Evolutionary conservation across 2,888 invertebrate genomes (phyloP).

Genomic region (Eupithecia exiguata): DNA sequence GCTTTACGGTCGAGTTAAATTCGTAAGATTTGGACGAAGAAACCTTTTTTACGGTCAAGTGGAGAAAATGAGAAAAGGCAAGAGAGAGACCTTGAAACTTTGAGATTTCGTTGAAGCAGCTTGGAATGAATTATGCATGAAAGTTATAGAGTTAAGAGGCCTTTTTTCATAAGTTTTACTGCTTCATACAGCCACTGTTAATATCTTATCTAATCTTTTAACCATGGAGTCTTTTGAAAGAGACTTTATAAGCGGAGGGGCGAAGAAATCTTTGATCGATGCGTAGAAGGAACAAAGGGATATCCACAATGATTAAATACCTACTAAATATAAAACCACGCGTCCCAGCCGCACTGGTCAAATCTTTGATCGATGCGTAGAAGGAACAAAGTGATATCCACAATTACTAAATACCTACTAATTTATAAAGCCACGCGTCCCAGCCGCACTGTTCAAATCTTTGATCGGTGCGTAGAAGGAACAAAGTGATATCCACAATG

Average conservation of each 20-base stretch:
- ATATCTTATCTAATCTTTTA: not conserved
- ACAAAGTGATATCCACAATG: not conserved
- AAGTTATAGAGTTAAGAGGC: not conserved
- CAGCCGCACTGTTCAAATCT: too few species aligned
- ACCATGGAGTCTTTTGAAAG: not conserved
- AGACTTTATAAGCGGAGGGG: not conserved
- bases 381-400: too few species aligned
- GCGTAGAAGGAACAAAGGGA: not conserved
- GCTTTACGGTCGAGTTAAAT: constrained; percentile 20
- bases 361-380: too few species aligned
- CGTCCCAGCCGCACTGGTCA: too few species aligned
- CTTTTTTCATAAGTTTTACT: not conserved
- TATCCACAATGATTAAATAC: not conserved
- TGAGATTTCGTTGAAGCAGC: not conserved
- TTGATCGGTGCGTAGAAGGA: too few species aligned
- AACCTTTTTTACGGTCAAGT: constrained; percentile 12
- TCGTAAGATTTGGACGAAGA: constrained; percentile 12
- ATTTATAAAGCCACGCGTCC: too few species aligned
- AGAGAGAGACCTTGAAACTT: not conserved
- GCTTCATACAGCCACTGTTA: not conserved
- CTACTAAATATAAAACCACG: not conserved
- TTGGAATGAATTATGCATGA: not conserved
- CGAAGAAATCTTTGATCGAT: not conserved
- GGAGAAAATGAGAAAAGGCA: constrained; percentile 9
- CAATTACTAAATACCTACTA: too few species aligned